Base-by-base conservation (phyloP, 2,888 invertebrate genomes). In the Stenchaetothrips biformis region DNA sequence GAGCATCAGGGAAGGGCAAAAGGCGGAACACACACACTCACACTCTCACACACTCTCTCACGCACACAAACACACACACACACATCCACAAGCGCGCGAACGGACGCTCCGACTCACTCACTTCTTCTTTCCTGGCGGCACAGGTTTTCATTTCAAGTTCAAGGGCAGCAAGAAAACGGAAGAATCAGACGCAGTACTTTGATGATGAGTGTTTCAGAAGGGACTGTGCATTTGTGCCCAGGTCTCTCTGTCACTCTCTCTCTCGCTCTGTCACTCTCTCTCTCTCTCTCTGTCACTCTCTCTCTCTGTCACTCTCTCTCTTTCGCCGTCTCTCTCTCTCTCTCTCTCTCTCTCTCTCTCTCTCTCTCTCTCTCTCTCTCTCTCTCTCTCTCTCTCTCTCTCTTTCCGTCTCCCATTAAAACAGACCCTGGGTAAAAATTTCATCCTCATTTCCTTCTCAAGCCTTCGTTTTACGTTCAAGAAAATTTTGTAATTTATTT, bases 121-220 rank as follows among this genome's bases (percentile, higher is more conserved):
- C 53, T 53, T 18, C 13, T 18, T 53, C 53, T 53, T 53, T 53
- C 53, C 11, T 13, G 53, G 11, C 53, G 16, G 53, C 18, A 11
- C 67, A 74, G 11, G 67, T 74, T 74, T 74, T 74, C 67, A 74
- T 74, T 74, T 21, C 67, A 74, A 74, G 67, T 74, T 21, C 67
- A 74, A 74, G 67, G 67, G 67, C 67, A 74, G 25, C 67, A 6
- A 25, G 67, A 6, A 18, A 18, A 16, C 6, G 59, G 59, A 59
- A 6, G 59, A 9, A 18, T 18, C 18, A 4, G 13, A 18, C 18
- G 59, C 59, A 18, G 59, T 18, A 13, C 37, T 37, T 37, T 37
- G 37, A 37, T 4, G 37, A 37, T 37, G 37, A 37, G 37, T 37
- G 37, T 4, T 37, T 37, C 4, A 6, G 59, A 16, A 16, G 59